Conservation (phyloP, 1,140 invertebrate species). For the Bombus superbus region DNA sequence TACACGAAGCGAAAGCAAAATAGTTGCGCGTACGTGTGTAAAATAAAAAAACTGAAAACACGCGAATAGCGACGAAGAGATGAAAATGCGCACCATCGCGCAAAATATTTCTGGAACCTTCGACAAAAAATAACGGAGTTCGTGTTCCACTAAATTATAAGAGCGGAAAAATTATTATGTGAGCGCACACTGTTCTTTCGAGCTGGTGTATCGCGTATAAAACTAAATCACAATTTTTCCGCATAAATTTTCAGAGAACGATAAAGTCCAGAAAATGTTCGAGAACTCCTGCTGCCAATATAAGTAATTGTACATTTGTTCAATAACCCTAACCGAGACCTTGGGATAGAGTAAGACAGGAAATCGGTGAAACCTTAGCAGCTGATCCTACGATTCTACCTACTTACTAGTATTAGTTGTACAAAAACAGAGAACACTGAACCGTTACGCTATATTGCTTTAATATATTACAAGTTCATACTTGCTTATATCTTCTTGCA, state of each 20-base stretch:
- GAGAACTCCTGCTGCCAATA: neutral
- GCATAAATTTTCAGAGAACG: neutral
- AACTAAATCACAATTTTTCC: neutral
- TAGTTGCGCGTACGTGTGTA: no score
- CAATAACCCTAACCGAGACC: neutral
- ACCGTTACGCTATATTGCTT: neutral
- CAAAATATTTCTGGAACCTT: constrained; percentile 5
- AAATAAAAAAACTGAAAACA: neutral
- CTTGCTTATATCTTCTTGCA: no score
- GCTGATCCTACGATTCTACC: neutral
- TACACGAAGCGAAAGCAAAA: neutral
- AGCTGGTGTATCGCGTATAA: neutral
- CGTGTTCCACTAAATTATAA: neutral
- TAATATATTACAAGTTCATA: neutral
- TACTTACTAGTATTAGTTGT: neutral
- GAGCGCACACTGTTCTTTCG: neutral
- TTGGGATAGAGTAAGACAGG: neutral
- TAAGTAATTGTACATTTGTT: neutral
- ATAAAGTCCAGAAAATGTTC: neutral
- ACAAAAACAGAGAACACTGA: neutral
- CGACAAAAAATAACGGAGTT: constrained; percentile 12
- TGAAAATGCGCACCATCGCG: neutral
- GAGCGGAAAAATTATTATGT: constrained; percentile 2
- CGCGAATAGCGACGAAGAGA: neutral
- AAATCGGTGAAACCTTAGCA: neutral